phyloP scores from a whole-genome alignment of 2,797 vertebrate genomes.

The Huso huso region DNA sequence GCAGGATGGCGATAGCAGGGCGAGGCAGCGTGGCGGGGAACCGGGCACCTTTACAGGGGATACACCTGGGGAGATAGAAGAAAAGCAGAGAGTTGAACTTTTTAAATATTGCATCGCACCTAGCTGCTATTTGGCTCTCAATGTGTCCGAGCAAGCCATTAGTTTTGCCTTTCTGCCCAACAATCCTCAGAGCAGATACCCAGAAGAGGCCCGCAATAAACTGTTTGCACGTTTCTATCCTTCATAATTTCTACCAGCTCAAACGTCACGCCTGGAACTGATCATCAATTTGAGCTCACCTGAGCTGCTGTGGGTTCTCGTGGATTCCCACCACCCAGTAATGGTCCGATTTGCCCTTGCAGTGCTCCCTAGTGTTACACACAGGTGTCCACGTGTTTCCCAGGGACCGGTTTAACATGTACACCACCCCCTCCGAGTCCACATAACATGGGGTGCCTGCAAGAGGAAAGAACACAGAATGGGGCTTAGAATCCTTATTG shows the following conservation, averaged over 20 bases:
- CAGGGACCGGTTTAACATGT: constrained; percentile 81
- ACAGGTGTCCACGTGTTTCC: constrained; percentile 82
- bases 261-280: neutral
- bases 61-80: constrained; percentile 65
- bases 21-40: constrained; percentile 90
- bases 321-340: constrained; percentile 91
- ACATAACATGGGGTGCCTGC: constrained; percentile 80
- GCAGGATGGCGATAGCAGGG: constrained; percentile 78
- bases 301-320: constrained; percentile 88
- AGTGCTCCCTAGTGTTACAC: constrained; percentile 79
- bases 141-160: too few species aligned
- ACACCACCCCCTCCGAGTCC: constrained; percentile 78
- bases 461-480: constrained; percentile 5
- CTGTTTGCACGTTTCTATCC: too few species aligned
- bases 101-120: too few species aligned
- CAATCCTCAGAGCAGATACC: too few species aligned
- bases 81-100: neutral
- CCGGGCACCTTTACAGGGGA: constrained; percentile 86
- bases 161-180: too few species aligned
- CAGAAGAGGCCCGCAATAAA: too few species aligned
- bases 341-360: constrained; percentile 86
- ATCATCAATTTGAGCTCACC: constrained; percentile 49
- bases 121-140: too few species aligned
- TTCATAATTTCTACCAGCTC: too few species aligned
- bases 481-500: too few species aligned